Base-by-base conservation (phyloP, 2,797 vertebrate species). In the Florisuga fusca region DNA sequence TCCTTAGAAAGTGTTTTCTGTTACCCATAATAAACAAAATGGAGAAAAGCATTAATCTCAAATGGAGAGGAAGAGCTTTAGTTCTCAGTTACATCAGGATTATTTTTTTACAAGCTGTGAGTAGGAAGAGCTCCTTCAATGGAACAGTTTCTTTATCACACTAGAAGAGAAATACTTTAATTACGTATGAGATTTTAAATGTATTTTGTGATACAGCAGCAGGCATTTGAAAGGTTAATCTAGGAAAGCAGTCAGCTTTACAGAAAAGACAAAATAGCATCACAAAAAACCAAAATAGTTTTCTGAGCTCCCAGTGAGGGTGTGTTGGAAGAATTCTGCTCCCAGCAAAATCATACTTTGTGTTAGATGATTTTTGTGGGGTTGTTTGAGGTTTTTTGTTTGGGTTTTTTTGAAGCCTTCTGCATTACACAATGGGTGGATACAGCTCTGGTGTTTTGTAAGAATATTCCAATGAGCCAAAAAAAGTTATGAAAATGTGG, bases 251-350 rank as follows among this genome's bases (percentile, higher is more conserved):
- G 19, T 19, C 17, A 36, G 31, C 72, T 75, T 36, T 38, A 12
- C 41, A 87, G 84, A 58, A 85, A 74, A 82, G 21, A 74, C 13
- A 48, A 16, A 89, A 50, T 72, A 34, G 21, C 10, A 38, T 7
- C 13, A 12, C 18, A 41, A 41, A 41, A 41, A 41, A 41, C 12
- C 38, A 15, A 41, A 41, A 41, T 14, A 41, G 38, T 59, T 75
- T 51, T n/a, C 12, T 63, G 61, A 67, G 73, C 57, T 33, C 16
- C 21, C 45, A 57, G 10, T 14, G 57, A 48, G 43, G n/a, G 34
- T 33, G n/a, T 54, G 46, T 90, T 95, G 92, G 90, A 94, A 85
- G 82, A 96, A 51, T 45, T 58, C 50, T 87, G 36, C 59, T 69
- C 67, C 29, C 20, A 17, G 57, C 50, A 83, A 80, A 74, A 12